These are phyloP conservation scores for Xylocopa sonorina DNA, from an alignment of 1,140 invertebrate species.

Conservation along the genomic window DNA sequence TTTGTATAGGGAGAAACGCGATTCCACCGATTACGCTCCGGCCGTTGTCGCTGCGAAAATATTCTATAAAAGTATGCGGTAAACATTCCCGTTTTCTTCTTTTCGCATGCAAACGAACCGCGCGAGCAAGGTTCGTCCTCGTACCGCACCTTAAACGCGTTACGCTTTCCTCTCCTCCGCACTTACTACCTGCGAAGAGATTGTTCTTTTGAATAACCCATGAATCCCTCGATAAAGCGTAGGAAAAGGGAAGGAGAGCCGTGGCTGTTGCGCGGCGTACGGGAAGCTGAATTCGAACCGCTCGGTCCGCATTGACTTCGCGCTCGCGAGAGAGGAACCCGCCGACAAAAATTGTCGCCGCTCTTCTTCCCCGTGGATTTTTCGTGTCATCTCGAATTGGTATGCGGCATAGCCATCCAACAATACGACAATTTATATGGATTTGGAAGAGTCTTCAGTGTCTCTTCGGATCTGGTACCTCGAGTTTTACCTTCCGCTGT, in stretches of 20 bases:
- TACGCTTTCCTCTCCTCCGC: not conserved
- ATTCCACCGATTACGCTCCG: no score
- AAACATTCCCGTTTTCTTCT: not conserved
- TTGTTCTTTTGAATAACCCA: constrained; percentile 18
- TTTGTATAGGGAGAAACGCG: no score
- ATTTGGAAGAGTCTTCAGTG: constrained; percentile 77
- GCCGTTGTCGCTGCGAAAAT: no score
- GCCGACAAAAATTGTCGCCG: constrained; percentile 27
- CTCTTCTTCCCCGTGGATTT: constrained; percentile 65
- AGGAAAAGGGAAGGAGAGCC: not conserved
- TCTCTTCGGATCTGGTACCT: constrained; percentile 76
- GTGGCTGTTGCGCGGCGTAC: not conserved
- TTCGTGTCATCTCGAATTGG: constrained; percentile 75
- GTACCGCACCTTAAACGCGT: no score
- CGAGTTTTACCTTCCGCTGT: constrained; percentile 79
- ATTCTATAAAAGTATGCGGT: no score
- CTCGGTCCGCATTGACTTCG: not conserved
- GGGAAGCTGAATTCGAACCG: not conserved
- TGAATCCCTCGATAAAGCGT: constrained; percentile 3
- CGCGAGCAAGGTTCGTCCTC: not conserved
- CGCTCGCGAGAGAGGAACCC: constrained; percentile 11
- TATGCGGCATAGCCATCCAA: constrained; percentile 75
- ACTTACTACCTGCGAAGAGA: not conserved
- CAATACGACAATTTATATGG: constrained; percentile 82
- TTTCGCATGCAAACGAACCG: not conserved